phyloP scores from a whole-genome alignment of 2,113 vertebrate genomes.

The Elaphurus davidianus region DNA sequence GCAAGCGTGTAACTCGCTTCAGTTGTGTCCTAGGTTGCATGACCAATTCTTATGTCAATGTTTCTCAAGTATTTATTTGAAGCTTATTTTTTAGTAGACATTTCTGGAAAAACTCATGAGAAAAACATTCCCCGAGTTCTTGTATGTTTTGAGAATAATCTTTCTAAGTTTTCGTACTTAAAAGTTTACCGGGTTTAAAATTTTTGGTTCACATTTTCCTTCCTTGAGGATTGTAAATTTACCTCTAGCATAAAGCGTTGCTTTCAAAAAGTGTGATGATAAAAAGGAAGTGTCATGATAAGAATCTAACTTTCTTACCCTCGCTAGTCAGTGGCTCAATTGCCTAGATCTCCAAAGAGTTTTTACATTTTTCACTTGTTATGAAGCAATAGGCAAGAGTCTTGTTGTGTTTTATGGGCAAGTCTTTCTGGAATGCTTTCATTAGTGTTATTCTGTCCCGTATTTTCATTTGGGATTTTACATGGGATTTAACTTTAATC shows the following conservation, averaged over 20 bases:
- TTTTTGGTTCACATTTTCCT: not conserved
- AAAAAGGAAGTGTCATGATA: not conserved
- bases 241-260: not conserved
- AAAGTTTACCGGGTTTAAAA: not conserved
- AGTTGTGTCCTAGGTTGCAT: not conserved
- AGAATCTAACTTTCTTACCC: not conserved
- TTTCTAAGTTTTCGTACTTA: not conserved
- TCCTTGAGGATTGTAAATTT: not conserved
- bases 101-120: not conserved
- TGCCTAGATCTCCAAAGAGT: not conserved
- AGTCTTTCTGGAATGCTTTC: not conserved
- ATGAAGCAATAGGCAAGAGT: not conserved
- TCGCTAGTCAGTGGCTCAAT: not conserved
- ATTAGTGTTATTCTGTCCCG: not conserved
- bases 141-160: not conserved
- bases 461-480: not conserved
- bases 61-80: not conserved
- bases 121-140: not conserved
- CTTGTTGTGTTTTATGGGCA: not conserved
- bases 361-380: not conserved
- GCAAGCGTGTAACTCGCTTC: not conserved
- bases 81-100: not conserved
- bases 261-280: not conserved
- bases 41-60: not conserved
- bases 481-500: not conserved